Evolutionary conservation across 2,797 vertebrate genomes (phyloP), one percentile per base, ranked within the genome.

Genomic region (Parambassis ranga): DNA sequence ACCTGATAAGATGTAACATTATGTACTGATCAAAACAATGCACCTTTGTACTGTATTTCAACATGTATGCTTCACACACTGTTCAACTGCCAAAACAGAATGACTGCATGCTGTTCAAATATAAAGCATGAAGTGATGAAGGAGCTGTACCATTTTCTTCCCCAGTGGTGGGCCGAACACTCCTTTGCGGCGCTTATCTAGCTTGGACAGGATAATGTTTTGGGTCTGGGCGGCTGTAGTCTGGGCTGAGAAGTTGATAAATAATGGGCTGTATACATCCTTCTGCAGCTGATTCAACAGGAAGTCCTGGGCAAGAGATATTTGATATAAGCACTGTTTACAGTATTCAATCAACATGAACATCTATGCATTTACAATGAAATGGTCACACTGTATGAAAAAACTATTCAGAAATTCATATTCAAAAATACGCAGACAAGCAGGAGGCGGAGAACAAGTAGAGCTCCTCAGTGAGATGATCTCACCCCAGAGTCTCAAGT

Each of bases 211-310:
- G 49, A 98, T 95, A 68, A 98, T 94, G 80, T 94, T 95, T 82
- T 97, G 96, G 36, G 94, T 96, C 82, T 97, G 95, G 56, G 94
- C 90, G n/a, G 96, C 95, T 33, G 94, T 94, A n/a, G 95, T 98
- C 89, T 98, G 96, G 42, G 95, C 95, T 41, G 96, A 97, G 74
- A 97, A 97, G 91, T 96, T 98, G 78, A 98, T 90, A 39, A 96
- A 86, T 72, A 96, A 84, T 20, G 95, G 95, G 78, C 85, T 94
- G 89, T 96, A 96, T 60, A 88, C 70, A 9, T 96, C 91, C 82
- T 96, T 98, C 71, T 93, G 77, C 82, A 97, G 89, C 14, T 75
- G 89, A 58, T 94, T 95, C 86, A 96, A 81, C 43, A 96, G 90
- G 76, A 98, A 98, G 90, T 97, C 93, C 96, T 96, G 64, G 10